phyloP scores from a whole-genome alignment of 2,888 invertebrate genomes.

The Fissipunctia ypsillon region DNA sequence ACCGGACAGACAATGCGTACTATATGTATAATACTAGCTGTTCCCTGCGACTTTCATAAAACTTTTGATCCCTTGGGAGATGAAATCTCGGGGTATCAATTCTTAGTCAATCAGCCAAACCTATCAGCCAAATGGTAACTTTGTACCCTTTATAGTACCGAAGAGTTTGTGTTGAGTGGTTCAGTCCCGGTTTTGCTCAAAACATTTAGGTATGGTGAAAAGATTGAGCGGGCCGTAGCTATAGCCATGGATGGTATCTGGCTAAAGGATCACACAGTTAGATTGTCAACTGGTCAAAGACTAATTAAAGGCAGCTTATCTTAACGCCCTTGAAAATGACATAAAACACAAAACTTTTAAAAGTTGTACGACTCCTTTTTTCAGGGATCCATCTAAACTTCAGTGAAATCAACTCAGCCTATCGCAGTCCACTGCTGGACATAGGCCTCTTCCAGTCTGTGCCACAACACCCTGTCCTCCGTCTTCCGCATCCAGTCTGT shows the following conservation, averaged over 20 bases:
- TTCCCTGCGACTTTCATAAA: not conserved
- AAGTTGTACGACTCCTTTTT: not conserved
- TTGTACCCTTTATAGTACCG: not conserved
- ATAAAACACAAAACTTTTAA: no score
- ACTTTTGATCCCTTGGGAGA: not conserved
- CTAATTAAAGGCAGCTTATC: not conserved
- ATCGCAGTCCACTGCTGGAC: no score
- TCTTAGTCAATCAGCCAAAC: not conserved
- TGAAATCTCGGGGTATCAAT: no score
- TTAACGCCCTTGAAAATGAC: not conserved
- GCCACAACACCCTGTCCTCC: no score
- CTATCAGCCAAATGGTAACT: not conserved
- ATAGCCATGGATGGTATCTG: not conserved
- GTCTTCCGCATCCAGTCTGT: no score
- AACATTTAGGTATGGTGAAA: not conserved
- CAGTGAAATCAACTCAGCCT: not conserved
- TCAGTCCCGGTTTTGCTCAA: not conserved
- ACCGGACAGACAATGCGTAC: slow-evolving; percentile 19
- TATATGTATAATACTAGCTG: not conserved
- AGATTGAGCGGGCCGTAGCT: not conserved
- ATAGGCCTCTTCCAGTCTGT: no score
- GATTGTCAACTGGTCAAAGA: not conserved
- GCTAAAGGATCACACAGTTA: not conserved
- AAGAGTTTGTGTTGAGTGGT: not conserved
- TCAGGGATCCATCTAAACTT: no score